These are phyloP conservation scores for Silurus lanzhouensis DNA, from an alignment of 2,797 vertebrate species.

Conservation along the genomic window DNA sequence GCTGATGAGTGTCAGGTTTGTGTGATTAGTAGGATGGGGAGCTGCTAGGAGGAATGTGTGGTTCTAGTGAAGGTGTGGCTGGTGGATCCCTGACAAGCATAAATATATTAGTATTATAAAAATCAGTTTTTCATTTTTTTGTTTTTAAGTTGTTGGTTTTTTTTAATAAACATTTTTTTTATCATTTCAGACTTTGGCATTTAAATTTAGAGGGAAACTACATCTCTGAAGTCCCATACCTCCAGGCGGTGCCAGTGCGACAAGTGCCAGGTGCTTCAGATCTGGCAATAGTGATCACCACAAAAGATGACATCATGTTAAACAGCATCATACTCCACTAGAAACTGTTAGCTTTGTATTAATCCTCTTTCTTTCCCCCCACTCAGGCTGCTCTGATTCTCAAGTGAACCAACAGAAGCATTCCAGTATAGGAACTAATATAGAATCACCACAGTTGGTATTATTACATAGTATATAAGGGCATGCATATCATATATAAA, in stretches of 20 bases:
- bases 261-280: conserved; percentile 10
- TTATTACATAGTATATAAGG: background rate
- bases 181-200: conserved; percentile 74
- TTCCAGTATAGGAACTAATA: background rate
- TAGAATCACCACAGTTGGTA: conserved; percentile 20
- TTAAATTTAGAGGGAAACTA: conserved; percentile 82
- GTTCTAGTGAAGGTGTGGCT: no score
- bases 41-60: no score
- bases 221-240: conserved; percentile 79
- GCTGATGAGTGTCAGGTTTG: no score
- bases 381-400: conserved; percentile 25
- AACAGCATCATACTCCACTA: background rate
- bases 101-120: background rate
- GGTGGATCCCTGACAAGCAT: no score
- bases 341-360: background rate
- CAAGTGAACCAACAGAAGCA: background rate
- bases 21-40: no score
- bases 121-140: background rate
- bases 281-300: background rate
- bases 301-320: conserved; percentile 12
- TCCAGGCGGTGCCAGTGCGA: conserved; percentile 60
- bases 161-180: background rate
- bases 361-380: background rate
- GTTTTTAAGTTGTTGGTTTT: background rate
- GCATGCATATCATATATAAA: background rate